These are phyloP conservation scores for Scaptomyza pallida DNA, from an alignment of 1,140 invertebrate species.

Conservation along the genomic window DNA sequence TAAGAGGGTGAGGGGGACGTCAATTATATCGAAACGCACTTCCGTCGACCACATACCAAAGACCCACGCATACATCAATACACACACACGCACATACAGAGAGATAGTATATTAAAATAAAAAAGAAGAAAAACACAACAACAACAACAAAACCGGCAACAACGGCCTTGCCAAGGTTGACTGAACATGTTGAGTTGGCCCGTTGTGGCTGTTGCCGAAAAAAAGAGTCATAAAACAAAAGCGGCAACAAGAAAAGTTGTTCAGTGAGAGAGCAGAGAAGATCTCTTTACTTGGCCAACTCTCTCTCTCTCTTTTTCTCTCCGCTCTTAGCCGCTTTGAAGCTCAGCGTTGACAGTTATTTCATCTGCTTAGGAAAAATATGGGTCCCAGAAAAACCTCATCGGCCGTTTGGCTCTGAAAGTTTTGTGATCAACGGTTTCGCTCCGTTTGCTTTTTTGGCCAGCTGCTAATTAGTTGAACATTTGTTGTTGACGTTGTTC, in stretches of 20 bases:
- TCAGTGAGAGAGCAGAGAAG: constrained; percentile 16
- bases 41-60: constrained; percentile 74
- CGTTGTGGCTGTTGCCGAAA: constrained; percentile 59
- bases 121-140: constrained; percentile 22
- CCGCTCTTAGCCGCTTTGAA: constrained; percentile 56
- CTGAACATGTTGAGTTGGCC: constrained; percentile 60
- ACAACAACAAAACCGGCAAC: constrained; percentile 75
- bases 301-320: constrained; percentile 19
- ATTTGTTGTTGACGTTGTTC: not conserved
- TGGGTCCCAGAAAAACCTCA: constrained; percentile 30
- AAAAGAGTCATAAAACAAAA: constrained; percentile 68
- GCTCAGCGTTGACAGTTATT: constrained; percentile 52
- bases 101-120: constrained; percentile 16
- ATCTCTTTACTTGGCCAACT: constrained; percentile 35
- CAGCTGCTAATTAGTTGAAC: constrained; percentile 37
- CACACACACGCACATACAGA: constrained; percentile 30
- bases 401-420: constrained; percentile 45
- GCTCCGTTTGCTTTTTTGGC: constrained; percentile 20
- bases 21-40: constrained; percentile 65
- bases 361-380: constrained; percentile 61
- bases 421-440: constrained; percentile 25
- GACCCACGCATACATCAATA: constrained; percentile 59
- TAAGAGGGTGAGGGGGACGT: constrained; percentile 46
- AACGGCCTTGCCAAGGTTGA: constrained; percentile 84
- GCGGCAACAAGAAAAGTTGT: constrained; percentile 69